phyloP scores from a whole-genome alignment of 2,888 invertebrate species.

The Orthosia gracilis region DNA sequence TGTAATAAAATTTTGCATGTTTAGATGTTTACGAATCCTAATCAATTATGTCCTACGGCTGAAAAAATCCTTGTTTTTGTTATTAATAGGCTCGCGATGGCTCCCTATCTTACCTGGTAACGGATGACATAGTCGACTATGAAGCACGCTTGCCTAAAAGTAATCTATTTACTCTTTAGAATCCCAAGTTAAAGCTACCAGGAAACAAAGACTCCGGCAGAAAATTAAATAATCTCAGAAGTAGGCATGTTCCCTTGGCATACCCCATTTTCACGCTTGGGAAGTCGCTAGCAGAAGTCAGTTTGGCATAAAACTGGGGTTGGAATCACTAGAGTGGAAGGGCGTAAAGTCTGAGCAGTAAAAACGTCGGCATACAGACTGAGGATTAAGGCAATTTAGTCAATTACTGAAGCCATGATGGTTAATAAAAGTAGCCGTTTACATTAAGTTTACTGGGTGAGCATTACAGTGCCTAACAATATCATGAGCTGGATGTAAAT shows the following conservation, averaged over 20 bases:
- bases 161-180: neutral
- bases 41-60: neutral
- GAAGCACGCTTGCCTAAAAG: neutral
- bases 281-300: too few species aligned
- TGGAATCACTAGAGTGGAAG: slow-evolving; percentile 44
- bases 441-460: slow-evolving; percentile 7
- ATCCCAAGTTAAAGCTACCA: neutral
- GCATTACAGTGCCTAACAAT: too few species aligned
- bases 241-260: neutral
- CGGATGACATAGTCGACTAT: neutral
- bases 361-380: slow-evolving; percentile 43
- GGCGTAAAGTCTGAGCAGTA: slow-evolving; percentile 46
- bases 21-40: neutral
- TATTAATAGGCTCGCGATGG: neutral
- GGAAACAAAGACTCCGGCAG: neutral
- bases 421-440: slow-evolving; percentile 31
- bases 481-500: too few species aligned
- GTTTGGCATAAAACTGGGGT: slow-evolving; percentile 35
- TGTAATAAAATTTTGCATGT: neutral
- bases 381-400: slow-evolving; percentile 51
- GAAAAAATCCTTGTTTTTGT: too few species aligned
- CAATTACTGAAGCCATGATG: slow-evolving; percentile 44
- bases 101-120: neutral
- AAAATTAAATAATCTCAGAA: neutral
- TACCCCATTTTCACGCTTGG: neutral